Conservation (phyloP, 2,888 invertebrate genomes). For the Eristalinus aeneus region DNA sequence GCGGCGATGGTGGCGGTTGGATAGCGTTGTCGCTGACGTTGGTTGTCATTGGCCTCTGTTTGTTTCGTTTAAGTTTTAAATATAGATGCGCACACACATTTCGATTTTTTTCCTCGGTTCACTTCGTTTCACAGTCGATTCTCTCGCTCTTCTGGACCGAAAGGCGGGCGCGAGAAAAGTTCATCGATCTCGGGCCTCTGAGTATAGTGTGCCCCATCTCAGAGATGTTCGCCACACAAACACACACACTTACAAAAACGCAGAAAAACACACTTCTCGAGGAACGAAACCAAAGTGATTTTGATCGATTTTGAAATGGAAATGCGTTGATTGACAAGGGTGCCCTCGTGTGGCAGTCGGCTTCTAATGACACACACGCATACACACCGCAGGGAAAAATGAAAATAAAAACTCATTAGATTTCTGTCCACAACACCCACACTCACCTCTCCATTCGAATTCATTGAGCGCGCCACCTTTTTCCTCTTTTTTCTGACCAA, state of each 20-base stretch:
- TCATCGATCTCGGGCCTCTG: conserved; percentile 61
- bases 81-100: conserved; percentile 56
- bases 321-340: conserved; percentile 67
- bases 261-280: neutral
- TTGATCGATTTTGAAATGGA: conserved; percentile 68
- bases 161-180: conserved; percentile 53
- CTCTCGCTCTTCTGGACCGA: conserved; percentile 5
- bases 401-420: conserved; percentile 63
- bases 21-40: conserved; percentile 64
- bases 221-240: neutral
- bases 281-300: conserved; percentile 33
- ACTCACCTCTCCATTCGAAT: neutral
- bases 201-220: neutral
- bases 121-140: conserved; percentile 47
- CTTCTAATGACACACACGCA: conserved; percentile 49
- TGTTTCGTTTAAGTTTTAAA: conserved; percentile 68
- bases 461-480: neutral
- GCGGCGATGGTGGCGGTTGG: conserved; percentile 29
- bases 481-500: conserved; percentile 37
- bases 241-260: neutral
- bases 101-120: conserved; percentile 56
- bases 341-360: conserved; percentile 31
- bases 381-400: neutral
- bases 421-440: conserved; percentile 32
- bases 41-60: conserved; percentile 70